Conservation (phyloP, 2,888 invertebrate genomes). For the Lottia scabra region DNA sequence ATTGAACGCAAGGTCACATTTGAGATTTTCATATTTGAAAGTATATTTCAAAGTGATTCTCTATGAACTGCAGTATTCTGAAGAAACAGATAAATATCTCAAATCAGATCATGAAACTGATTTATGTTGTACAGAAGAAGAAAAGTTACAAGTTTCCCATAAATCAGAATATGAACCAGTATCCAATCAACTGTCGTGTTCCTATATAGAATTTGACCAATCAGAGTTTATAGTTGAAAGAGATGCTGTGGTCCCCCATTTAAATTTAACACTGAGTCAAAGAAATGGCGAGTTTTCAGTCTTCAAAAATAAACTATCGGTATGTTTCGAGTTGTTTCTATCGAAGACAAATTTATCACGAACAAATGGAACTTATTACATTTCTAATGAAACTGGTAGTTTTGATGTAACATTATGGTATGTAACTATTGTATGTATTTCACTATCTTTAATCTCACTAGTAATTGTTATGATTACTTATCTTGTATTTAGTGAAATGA, state of each 20-base stretch:
- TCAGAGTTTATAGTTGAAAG: background rate
- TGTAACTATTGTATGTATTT: slow-evolving; percentile 3
- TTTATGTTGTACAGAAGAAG: background rate
- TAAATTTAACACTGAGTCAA: background rate
- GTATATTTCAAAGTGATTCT: too few relatives aligned
- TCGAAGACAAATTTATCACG: background rate
- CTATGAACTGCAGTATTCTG: too few relatives aligned
- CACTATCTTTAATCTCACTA: slow-evolving; percentile 32
- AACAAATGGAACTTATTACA: background rate
- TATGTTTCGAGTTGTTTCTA: background rate
- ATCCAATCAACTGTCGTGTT: background rate
- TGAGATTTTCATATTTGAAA: too few relatives aligned
- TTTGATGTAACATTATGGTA: background rate
- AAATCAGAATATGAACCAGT: background rate
- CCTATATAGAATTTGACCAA: background rate
- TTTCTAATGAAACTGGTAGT: background rate
- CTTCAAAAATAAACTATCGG: background rate
- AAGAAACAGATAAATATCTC: too few relatives aligned
- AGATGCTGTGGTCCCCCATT: background rate
- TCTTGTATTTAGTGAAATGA: slow-evolving; percentile 23
- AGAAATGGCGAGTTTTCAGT: background rate
- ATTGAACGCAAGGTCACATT: too few relatives aligned
- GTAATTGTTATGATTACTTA: slow-evolving; percentile 34
- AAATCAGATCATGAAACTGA: background rate
- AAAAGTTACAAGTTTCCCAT: background rate